phyloP scores from a whole-genome alignment of 2,797 vertebrate genomes.

The Phoeniculus purpureus region DNA sequence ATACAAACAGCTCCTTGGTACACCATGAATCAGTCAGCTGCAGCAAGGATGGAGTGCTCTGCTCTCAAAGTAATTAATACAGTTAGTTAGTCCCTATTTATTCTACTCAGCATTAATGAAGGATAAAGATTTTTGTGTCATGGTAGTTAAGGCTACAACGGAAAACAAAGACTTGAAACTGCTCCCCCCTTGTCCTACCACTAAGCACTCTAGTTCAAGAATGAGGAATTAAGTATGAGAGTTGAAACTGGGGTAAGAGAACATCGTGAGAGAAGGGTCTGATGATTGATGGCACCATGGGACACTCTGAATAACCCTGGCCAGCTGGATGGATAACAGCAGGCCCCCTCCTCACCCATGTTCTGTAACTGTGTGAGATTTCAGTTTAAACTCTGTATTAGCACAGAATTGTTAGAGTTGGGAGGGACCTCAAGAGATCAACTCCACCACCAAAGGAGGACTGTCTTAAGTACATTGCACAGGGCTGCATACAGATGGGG shows the following conservation, averaged over 20 bases:
- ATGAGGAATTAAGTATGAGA: neutral
- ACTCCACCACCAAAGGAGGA: too few species aligned
- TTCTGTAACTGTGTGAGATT: rapidly evolving
- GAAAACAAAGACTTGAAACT: neutral
- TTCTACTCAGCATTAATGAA: neutral
- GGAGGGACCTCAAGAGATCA: too few species aligned
- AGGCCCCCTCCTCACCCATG: rapidly evolving
- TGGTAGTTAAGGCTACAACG: neutral
- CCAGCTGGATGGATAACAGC: rapidly evolving
- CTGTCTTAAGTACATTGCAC: too few species aligned
- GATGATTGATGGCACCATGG: rapidly evolving
- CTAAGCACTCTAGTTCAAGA: neutral
- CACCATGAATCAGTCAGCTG: neutral
- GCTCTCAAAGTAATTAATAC: neutral
- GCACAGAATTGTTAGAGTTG: too few species aligned
- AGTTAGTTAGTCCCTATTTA: neutral
- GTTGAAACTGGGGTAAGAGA: rapidly evolving
- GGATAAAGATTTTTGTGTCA: neutral
- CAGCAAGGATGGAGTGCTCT: neutral
- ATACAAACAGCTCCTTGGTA: neutral
- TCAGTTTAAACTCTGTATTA: rapidly evolving
- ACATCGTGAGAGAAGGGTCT: rapidly evolving
- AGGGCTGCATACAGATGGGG: too few species aligned
- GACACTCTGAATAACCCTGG: rapidly evolving
- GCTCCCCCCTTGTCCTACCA: too few species aligned